A percentile compares a stretch with the other conserved stretches of the same genome.
Conservation (phyloP, 1,140 invertebrate genomes). For the Copidosoma floridanum region DNA sequence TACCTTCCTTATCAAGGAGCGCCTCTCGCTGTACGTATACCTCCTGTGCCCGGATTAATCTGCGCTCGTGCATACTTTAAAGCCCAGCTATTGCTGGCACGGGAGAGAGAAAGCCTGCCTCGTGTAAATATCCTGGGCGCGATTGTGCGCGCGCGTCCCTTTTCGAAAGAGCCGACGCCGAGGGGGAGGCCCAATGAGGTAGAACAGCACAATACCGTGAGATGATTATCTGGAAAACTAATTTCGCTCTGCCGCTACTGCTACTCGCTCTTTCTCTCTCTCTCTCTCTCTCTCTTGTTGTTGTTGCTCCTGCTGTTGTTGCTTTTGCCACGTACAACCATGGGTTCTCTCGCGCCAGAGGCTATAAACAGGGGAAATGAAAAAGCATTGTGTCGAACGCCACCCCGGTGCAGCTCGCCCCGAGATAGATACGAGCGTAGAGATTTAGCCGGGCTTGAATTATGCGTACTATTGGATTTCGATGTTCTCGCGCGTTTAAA, state of each 20-base stretch:
- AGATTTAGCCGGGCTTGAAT: slow-evolving; percentile 9
- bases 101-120: too few species aligned
- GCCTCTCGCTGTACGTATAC: too few species aligned
- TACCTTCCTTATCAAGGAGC: slow-evolving; percentile 52
- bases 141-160: neutral
- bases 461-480: slow-evolving; percentile 21
- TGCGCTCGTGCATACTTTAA: slow-evolving; percentile 48
- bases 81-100: slow-evolving; percentile 32
- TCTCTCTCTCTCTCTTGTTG: slow-evolving; percentile 28
- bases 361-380: slow-evolving; percentile 36
- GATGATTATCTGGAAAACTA: slow-evolving; percentile 60
- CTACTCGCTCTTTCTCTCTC: slow-evolving; percentile 23
- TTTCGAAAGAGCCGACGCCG: neutral
- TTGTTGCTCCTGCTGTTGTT: slow-evolving; percentile 19
- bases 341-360: slow-evolving; percentile 18
- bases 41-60: slow-evolving; percentile 49
- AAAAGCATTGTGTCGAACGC: slow-evolving; percentile 37
- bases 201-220: slow-evolving; percentile 51
- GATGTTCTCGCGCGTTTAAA: neutral
- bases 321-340: slow-evolving; percentile 24
- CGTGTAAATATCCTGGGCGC: slow-evolving; percentile 29
- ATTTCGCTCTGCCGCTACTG: slow-evolving; percentile 48
- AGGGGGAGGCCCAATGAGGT: slow-evolving; percentile 23
- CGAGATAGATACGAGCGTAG: neutral
- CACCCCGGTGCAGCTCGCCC: neutral